Evolutionary conservation across 23 tunicate genomes (phyloP).

Genomic region (Diplosoma virens): DNA sequence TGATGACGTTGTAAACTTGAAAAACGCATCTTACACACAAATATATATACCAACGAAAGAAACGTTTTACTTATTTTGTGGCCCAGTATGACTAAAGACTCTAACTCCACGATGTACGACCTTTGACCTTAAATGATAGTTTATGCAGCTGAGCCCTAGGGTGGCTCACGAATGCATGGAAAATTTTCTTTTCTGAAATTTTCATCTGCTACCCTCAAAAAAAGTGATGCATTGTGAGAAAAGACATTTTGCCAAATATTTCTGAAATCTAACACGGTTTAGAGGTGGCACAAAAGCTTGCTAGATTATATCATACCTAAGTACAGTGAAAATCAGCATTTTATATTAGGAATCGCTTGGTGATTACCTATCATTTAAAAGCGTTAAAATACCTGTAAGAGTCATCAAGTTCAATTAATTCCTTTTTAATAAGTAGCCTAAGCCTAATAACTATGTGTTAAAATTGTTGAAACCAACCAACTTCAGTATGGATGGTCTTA

Average conservation of each 20-base stretch:
- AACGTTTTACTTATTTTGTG: too few species aligned
- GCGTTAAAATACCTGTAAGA: background rate
- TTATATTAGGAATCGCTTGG: background rate
- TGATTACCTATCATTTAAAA: conserved; percentile 4
- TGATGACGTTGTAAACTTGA: too few species aligned
- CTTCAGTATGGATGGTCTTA: background rate
- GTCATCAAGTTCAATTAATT: background rate
- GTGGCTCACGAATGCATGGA: too few species aligned
- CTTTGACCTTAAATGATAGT: too few species aligned
- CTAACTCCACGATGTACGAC: too few species aligned
- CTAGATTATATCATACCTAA: background rate
- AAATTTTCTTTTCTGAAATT: too few species aligned
- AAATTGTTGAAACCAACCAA: background rate
- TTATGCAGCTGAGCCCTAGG: too few species aligned
- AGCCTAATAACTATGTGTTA: conserved; percentile 1
- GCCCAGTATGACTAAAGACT: too few species aligned
- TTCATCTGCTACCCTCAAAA: too few species aligned
- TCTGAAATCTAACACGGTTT: background rate
- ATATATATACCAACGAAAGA: too few species aligned
- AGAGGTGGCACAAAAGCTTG: conserved; percentile 10
- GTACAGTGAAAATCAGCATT: conserved; percentile 4
- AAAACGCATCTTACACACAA: too few species aligned
- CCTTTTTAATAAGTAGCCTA: background rate
- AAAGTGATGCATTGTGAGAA: too few species aligned
- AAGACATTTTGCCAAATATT: conserved; percentile 1